A percentile compares a stretch with the other conserved stretches of the same genome.
These are phyloP conservation scores for Enteromius radiatus DNA, from an alignment of 2,797 vertebrate species.

Conservation along the genomic window DNA sequence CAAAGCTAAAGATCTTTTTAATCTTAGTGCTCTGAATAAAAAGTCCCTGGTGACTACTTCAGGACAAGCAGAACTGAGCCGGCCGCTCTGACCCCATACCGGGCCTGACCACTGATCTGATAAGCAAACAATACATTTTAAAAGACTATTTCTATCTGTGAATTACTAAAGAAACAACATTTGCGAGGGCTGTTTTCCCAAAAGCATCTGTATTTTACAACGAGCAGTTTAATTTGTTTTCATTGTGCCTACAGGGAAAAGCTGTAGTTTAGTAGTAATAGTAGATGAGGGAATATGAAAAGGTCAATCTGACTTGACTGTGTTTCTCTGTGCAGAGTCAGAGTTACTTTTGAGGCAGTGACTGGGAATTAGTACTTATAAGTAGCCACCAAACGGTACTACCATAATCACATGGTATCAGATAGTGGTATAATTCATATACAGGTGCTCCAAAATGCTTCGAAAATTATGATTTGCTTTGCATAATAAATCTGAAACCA, in stretches of 20 bases:
- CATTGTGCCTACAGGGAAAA: slow-evolving; percentile 80
- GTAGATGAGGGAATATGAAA: slow-evolving; percentile 73
- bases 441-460: neutral
- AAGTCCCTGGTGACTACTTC: neutral
- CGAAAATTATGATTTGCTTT: neutral
- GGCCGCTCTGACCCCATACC: neutral
- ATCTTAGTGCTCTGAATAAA: neutral
- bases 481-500: neutral
- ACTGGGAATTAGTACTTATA: neutral
- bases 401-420: neutral
- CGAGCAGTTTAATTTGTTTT: slow-evolving; percentile 85
- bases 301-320: slow-evolving; percentile 29
- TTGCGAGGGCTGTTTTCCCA: slow-evolving; percentile 82
- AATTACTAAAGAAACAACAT: slow-evolving; percentile 49
- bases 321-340: slow-evolving; percentile 18
- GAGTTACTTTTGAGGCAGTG: neutral
- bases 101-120: slow-evolving; percentile 13
- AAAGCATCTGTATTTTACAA: slow-evolving; percentile 87
- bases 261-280: slow-evolving; percentile 66
- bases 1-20: slow-evolving; percentile 9
- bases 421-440: neutral
- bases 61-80: neutral
- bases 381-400: neutral
- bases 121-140: slow-evolving; percentile 17
- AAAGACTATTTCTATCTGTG: slow-evolving; percentile 9